These are phyloP conservation scores for Cheilosia vulpina DNA, from an alignment of 2,888 invertebrate genomes.

Conservation along the genomic window DNA sequence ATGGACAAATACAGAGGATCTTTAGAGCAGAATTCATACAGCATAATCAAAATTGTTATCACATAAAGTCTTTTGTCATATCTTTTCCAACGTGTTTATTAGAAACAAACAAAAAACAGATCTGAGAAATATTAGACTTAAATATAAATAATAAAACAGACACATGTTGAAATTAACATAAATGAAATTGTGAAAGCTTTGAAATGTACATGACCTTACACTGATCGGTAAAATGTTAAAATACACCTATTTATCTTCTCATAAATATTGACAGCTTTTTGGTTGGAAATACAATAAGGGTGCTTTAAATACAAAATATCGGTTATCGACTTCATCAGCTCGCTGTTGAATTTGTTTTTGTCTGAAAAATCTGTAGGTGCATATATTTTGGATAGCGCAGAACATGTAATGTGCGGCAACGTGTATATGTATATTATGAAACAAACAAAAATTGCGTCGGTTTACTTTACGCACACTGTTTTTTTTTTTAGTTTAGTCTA, in stretches of 20 bases:
- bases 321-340: conserved; percentile 1
- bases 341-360: not conserved
- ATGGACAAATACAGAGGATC: conserved; percentile 40
- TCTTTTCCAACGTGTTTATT: not conserved
- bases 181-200: conserved; percentile 33
- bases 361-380: not conserved
- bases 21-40: conserved; percentile 35
- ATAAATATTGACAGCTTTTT: conserved; percentile 31
- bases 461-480: no score
- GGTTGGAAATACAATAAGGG: not conserved
- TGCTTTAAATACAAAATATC: not conserved
- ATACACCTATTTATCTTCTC: conserved; percentile 28
- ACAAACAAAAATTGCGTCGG: no score
- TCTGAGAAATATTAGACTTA: not conserved
- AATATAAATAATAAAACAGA: conserved; percentile 19
- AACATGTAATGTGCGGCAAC: no score
- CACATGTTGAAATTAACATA: conserved; percentile 53
- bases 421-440: no score
- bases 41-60: conserved; percentile 11
- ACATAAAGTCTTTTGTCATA: conserved; percentile 37
- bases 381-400: no score
- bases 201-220: conserved; percentile 48
- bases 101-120: not conserved
- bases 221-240: conserved; percentile 19
- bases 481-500: no score